Evolutionary conservation across 2,888 invertebrate species (phyloP), one percentile per base, ranked within the genome.

Genomic region (Drosophila mulleri): DNA sequence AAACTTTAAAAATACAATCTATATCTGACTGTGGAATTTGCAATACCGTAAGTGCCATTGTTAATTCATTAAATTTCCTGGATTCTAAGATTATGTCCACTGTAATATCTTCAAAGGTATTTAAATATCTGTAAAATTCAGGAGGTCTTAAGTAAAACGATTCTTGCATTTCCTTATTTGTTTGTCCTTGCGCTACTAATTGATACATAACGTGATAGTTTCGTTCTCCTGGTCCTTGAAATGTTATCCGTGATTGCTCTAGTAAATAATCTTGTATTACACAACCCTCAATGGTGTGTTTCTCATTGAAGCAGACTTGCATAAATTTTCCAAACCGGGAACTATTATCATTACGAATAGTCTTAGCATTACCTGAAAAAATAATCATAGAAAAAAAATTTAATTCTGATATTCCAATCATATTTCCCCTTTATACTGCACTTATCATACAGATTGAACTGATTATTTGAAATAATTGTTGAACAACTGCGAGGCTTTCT

Each of bases 301-400:
- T 95, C 72, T 95, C 95, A 93, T 98, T 98, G 91, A 98, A 96
- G 90, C 98, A 97, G 9, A 98, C 97, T 93, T 98, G 98, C 94
- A 98, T 98, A 92, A 98, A 98, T 93, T 98, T 98, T n/a, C 98
- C 98, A 93, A 98, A 98, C 12, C 98, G 95, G 44, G 97, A 97
- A 16, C 98, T 98, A 93, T 98, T 98, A 93, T 98, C 98, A 91
- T 98, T 98, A 53, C 98, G 95, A 14, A 98, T 96, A 1, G 98
- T 98, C 93, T 97, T 98, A 1, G 98, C 98, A 93, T 98, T 98
- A 63, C 98, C 98, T 98, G 26, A 91, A 71, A 87, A 32, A 32
- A 32, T 11, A 32, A 32, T 32, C 9, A 32, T 32, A 32, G 1
- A 32, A 11, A 32, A 32, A 32, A 11, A 11, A 32, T 9, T 8